Conservation (phyloP, 2,797 vertebrate species). For the Scleropages formosus region DNA sequence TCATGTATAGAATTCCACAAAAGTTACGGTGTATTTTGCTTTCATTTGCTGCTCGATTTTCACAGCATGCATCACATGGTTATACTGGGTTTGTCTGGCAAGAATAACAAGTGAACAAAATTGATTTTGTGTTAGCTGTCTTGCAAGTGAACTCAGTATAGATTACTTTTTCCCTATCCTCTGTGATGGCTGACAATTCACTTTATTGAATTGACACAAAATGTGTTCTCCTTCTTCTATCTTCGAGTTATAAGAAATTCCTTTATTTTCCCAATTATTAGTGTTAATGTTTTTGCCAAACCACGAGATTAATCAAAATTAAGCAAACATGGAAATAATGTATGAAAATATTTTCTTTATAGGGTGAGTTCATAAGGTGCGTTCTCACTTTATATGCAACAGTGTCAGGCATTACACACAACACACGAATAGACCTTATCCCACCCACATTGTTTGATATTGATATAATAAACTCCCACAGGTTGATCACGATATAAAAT, state of each 20-base stretch:
- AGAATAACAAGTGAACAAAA: conserved; percentile 43
- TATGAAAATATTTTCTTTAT: neutral
- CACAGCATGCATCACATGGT: conserved; percentile 25
- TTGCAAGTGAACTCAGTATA: conserved; percentile 41
- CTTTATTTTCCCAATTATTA: conserved; percentile 25
- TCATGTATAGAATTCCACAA: conserved; percentile 2
- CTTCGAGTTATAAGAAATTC: conserved; percentile 33
- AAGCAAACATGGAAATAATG: neutral
- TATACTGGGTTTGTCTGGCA: conserved; percentile 40
- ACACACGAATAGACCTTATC: no score
- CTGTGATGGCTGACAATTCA: conserved; percentile 38
- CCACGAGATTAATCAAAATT: neutral
- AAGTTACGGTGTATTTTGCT: conserved; percentile 23
- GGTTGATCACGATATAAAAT: no score
- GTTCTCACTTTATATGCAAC: no score
- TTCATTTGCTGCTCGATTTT: conserved; percentile 27
- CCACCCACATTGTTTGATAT: no score
- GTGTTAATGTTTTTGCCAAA: neutral
- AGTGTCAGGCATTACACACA: no score
- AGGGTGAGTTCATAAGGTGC: neutral
- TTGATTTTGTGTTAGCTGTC: conserved; percentile 47
- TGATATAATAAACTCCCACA: no score
- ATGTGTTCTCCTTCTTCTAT: conserved; percentile 36
- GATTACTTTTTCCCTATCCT: conserved; percentile 35
- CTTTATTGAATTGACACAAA: conserved; percentile 38